These are phyloP conservation scores for Drosophila lacicola DNA, from an alignment of 2,888 invertebrate genomes.

Conservation along the genomic window DNA sequence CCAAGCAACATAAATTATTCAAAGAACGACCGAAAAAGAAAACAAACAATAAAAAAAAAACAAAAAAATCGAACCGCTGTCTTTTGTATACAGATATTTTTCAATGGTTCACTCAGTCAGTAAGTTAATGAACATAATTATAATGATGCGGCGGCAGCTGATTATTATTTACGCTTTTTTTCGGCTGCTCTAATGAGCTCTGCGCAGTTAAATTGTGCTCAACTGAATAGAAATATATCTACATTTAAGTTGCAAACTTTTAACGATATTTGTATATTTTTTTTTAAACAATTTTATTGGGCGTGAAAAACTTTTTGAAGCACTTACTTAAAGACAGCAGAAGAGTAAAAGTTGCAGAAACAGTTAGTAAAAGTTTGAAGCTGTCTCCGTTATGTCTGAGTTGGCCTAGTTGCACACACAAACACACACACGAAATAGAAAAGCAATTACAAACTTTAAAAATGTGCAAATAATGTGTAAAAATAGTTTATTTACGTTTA, in stretches of 20 bases:
- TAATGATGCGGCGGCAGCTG: slow-evolving; percentile 51
- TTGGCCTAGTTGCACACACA: slow-evolving; percentile 62
- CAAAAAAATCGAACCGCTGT: slow-evolving; percentile 17
- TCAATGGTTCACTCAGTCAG: slow-evolving; percentile 64
- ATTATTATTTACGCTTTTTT: slow-evolving; percentile 57
- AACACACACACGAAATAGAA: slow-evolving; percentile 23
- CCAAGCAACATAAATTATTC: slow-evolving; percentile 51
- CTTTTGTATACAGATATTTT: slow-evolving; percentile 17
- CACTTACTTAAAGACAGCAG: slow-evolving; percentile 15
- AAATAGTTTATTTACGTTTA: slow-evolving; percentile 67
- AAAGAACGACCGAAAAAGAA: slow-evolving; percentile 16
- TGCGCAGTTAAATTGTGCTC: slow-evolving; percentile 14
- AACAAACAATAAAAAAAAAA: slow-evolving; percentile 35
- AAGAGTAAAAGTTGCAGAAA: slow-evolving; percentile 1
- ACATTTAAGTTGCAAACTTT: slow-evolving; percentile 4
- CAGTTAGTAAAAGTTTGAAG: slow-evolving; percentile 34
- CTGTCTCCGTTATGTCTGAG: slow-evolving; percentile 45
- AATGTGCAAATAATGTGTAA: slow-evolving; percentile 51
- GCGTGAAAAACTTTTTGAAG: slow-evolving; percentile 41
- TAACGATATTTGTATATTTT: slow-evolving; percentile 6
- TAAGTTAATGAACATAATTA: slow-evolving; percentile 77
- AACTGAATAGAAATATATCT: slow-evolving; percentile 4
- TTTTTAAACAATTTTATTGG: slow-evolving; percentile 34
- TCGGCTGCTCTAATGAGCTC: slow-evolving; percentile 42
- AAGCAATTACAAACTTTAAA: slow-evolving; percentile 23